Evolutionary conservation across 2,113 vertebrate species (phyloP).

Genomic region (Syngnathus scovelli): DNA sequence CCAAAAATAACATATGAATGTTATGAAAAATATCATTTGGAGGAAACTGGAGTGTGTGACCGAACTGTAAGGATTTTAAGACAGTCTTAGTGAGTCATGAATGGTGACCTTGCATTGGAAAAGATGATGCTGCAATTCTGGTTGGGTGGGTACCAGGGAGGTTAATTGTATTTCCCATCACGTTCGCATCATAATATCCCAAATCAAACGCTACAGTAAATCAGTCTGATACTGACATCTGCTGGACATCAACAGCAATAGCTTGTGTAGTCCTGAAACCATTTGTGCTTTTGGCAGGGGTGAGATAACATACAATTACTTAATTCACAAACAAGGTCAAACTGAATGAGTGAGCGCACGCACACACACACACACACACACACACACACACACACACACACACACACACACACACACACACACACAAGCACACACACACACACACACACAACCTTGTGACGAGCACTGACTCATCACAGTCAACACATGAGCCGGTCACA

Average conservation of each 20-base stretch:
- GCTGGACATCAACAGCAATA: conserved; percentile 38
- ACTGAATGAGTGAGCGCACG: not conserved
- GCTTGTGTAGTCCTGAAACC: not conserved
- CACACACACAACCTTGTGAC: conserved; percentile 27
- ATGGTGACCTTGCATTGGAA: too few relatives aligned
- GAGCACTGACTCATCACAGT: conserved; percentile 61
- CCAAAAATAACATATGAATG: too few relatives aligned
- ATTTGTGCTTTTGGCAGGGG: not conserved
- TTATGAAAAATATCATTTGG: too few relatives aligned
- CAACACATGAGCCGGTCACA: conserved; percentile 51
- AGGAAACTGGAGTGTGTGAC: too few relatives aligned
- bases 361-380: not conserved
- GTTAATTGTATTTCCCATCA: not conserved
- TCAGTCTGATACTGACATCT: conserved; percentile 45
- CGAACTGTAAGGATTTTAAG: too few relatives aligned
- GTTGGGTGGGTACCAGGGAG: too few relatives aligned
- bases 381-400: not conserved
- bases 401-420: not conserved
- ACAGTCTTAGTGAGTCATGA: too few relatives aligned
- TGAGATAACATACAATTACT: not conserved
- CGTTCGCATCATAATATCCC: too few relatives aligned
- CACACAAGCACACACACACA: not conserved
- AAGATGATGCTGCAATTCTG: too few relatives aligned
- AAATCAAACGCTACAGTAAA: not conserved
- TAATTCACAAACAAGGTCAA: conserved; percentile 15